Percentiles rank a stretch among this genome's conserved stretches.
Evolutionary conservation across 2,888 invertebrate species (phyloP).

Genomic region (Sarcophaga caerulescens): DNA sequence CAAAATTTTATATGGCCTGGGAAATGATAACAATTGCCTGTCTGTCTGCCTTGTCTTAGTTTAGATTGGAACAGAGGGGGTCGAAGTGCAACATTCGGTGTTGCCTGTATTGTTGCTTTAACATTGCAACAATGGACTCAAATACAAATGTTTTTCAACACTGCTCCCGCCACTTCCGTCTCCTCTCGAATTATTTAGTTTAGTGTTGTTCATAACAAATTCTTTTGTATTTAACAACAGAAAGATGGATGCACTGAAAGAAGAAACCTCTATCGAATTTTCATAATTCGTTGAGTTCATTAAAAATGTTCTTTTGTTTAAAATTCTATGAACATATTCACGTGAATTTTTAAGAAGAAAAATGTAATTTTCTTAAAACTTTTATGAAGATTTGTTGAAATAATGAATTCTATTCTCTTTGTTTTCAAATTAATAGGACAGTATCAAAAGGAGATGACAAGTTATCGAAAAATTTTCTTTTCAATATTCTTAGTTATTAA

Average conservation of each 20-base stretch:
- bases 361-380: too few relatives aligned
- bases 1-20: conserved; percentile 20
- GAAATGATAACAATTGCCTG: conserved; percentile 19
- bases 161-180: not conserved
- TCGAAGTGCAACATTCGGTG: not conserved
- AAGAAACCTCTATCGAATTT: not conserved
- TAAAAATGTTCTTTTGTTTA: not conserved
- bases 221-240: conserved; percentile 13
- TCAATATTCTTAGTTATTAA: too few relatives aligned
- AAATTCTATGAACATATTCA: too few relatives aligned
- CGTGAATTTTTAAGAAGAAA: too few relatives aligned
- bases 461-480: too few relatives aligned
- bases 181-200: not conserved
- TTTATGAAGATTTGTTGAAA: too few relatives aligned
- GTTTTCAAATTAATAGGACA: too few relatives aligned
- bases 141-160: conserved; percentile 32
- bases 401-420: too few relatives aligned
- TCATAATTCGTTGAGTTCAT: not conserved
- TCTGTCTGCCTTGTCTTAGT: not conserved
- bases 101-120: not conserved
- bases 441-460: accelerated
- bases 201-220: not conserved
- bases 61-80: not conserved
- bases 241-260: not conserved
- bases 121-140: conserved; percentile 30